phyloP scores from a whole-genome alignment of 2,113 vertebrate species.

The Emydura subglobosa region DNA sequence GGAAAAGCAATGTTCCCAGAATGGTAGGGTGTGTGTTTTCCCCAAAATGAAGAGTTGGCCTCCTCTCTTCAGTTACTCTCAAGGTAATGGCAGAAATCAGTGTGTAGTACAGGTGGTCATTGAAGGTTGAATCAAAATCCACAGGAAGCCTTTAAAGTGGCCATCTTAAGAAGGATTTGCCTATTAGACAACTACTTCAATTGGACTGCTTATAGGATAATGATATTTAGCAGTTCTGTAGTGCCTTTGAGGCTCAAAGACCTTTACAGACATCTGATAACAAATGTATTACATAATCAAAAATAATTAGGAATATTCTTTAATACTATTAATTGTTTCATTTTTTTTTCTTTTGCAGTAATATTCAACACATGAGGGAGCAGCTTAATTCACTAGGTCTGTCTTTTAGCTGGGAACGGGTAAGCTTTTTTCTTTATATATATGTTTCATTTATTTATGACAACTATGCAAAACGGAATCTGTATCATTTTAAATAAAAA shows the following conservation, averaged over 20 bases:
- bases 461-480: neutral
- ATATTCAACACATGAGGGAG: constrained; percentile 91
- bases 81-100: neutral
- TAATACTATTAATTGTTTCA: neutral
- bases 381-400: constrained; percentile 92
- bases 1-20: neutral
- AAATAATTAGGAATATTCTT: neutral
- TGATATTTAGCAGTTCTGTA: neutral
- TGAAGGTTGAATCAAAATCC: neutral
- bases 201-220: neutral
- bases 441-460: neutral
- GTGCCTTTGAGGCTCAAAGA: neutral
- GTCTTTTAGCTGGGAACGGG: constrained; percentile 96
- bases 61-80: constrained; percentile 6
- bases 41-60: neutral
- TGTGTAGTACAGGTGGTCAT: neutral
- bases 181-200: neutral
- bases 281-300: neutral
- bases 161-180: neutral
- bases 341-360: constrained; percentile 80
- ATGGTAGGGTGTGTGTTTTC: neutral
- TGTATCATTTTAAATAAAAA: neutral
- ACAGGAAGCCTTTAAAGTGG: neutral
- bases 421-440: constrained; percentile 75
- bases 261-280: neutral